A percentile compares a stretch with the other conserved stretches of the same genome.
Conservation (phyloP, 2,797 vertebrate species). For the Falco peregrinus region DNA sequence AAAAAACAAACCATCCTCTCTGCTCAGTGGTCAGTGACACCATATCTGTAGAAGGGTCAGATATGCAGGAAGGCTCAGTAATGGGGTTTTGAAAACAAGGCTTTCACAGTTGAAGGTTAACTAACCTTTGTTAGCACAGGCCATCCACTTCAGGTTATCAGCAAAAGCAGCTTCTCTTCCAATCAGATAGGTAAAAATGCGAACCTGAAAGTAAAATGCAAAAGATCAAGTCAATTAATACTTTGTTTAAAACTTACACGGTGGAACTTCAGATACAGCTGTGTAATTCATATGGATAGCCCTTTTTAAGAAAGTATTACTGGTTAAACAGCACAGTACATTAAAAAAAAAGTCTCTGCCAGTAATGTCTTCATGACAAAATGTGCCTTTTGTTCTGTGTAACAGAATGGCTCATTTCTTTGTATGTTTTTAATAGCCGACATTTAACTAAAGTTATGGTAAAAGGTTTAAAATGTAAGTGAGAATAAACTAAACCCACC, state of each 20-base stretch:
- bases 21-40: background rate
- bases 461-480: background rate
- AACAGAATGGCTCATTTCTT: conserved; percentile 4
- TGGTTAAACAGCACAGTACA: background rate
- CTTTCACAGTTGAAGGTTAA: background rate
- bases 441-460: background rate
- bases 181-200: conserved; percentile 97
- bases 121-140: conserved; percentile 98
- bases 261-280: conserved; percentile 8
- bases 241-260: background rate
- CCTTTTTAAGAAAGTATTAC: background rate
- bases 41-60: background rate
- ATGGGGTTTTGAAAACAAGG: background rate
- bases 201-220: conserved; percentile 82
- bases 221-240: background rate
- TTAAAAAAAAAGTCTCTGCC: conserved; percentile 36
- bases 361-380: conserved; percentile 16
- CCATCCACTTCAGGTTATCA: conserved; percentile 99
- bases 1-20: background rate
- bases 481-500: background rate
- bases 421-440: background rate
- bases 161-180: conserved; percentile 96
- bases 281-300: background rate
- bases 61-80: background rate
- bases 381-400: conserved; percentile 27